A percentile compares a stretch with the other conserved stretches of the same genome.
These are phyloP conservation scores for Masticophis lateralis DNA, from an alignment of 2,797 vertebrate species.

Conservation along the genomic window DNA sequence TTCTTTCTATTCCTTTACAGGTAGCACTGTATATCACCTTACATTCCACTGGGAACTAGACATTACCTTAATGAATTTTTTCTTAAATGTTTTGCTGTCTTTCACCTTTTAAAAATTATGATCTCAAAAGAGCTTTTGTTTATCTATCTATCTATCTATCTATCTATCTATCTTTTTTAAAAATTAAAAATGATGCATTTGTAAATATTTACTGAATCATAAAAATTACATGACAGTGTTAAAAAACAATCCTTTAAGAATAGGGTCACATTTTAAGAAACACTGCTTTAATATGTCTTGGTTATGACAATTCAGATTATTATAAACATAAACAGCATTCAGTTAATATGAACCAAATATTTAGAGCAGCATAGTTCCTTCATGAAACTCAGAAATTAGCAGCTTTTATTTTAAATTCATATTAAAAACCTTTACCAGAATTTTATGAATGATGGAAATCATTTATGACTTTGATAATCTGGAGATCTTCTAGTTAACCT, in stretches of 20 bases:
- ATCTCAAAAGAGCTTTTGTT: not conserved
- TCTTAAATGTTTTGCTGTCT: not conserved
- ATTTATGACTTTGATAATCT: not conserved
- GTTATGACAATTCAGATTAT: not conserved
- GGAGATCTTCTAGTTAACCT: not conserved
- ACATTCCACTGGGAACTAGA: not conserved
- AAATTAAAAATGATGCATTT: not conserved
- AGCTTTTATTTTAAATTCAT: not conserved
- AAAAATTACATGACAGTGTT: not conserved
- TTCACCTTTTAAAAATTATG: not conserved
- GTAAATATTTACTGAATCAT: not conserved
- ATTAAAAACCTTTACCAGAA: not conserved
- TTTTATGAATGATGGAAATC: not conserved
- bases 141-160: not conserved
- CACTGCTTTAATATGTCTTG: not conserved
- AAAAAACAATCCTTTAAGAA: not conserved
- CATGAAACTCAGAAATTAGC: not conserved
- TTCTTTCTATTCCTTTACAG: not conserved
- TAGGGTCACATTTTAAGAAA: not conserved
- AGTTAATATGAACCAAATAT: not conserved
- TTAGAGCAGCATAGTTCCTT: not conserved
- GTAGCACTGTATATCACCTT: not conserved
- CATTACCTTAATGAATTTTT: not conserved
- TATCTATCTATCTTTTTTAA: not conserved
- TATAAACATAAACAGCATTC: not conserved